Percentiles rank a stretch among this genome's conserved stretches.
phyloP scores from a whole-genome alignment of 2,888 invertebrate species.

The Antitype chi region DNA sequence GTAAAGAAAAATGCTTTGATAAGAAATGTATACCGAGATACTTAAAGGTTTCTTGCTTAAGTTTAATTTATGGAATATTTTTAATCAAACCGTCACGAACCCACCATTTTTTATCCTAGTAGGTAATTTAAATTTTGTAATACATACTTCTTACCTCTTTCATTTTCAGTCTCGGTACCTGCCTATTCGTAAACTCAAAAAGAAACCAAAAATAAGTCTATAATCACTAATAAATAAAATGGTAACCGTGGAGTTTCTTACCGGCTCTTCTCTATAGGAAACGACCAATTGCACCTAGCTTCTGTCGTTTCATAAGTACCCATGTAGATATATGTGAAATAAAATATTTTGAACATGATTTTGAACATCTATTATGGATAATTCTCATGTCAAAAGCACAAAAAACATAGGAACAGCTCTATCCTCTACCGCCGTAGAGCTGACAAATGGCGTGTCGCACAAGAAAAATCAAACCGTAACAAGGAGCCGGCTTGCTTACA shows the following conservation, averaged over 20 bases:
- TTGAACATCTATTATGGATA: background rate
- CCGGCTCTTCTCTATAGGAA: too few species aligned
- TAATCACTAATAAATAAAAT: background rate
- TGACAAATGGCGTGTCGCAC: conserved; percentile 88
- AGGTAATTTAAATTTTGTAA: background rate
- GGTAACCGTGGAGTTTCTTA: too few species aligned
- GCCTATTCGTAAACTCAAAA: background rate
- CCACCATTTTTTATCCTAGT: too few species aligned
- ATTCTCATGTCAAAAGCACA: background rate
- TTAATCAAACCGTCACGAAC: background rate
- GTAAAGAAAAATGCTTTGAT: conserved; percentile 14
- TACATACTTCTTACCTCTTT: background rate
- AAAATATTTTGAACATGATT: too few species aligned
- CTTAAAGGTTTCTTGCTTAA: background rate
- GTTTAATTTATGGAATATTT: conserved; percentile 25
- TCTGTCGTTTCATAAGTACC: too few species aligned
- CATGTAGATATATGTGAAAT: too few species aligned
- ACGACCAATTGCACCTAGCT: too few species aligned
- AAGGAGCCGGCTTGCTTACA: conserved; percentile 88
- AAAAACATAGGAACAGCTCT: conserved; percentile 64
- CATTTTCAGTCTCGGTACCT: background rate
- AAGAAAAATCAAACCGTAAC: conserved; percentile 89
- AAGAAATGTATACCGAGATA: conserved; percentile 2
- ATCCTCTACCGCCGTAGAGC: conserved; percentile 60
- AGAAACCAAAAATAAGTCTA: background rate